Evolutionary conservation across 2,888 invertebrate genomes (phyloP), one percentile per base, ranked within the genome.

Genomic region (Thalpophila matura): DNA sequence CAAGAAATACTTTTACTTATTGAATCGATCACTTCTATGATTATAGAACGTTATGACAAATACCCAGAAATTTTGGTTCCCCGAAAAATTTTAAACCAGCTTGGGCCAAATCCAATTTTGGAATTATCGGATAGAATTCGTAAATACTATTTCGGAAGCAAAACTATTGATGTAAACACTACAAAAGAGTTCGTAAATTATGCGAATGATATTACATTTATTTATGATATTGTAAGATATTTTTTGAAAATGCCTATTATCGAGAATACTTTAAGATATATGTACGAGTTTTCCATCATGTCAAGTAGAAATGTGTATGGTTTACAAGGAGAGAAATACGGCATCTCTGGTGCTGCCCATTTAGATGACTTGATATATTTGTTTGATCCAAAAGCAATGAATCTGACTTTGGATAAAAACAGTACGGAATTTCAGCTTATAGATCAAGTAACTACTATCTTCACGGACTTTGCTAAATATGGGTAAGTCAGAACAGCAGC

Each of bases 71-170:
- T 22, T 1, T 22, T 66, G 2, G 67, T 66, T 9, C 46, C 65
- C 14, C 46, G 29, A 26, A 66, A 58, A 46, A 20, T 51, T 20
- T 35, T 47, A 12, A n/a, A 29, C 4, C 12, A 31, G 1, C 10
- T 40, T 20, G 16, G 14, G 0, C 50, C 60, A 27, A 47, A 22
- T 5, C 0, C 3, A 1, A 49, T 60, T 9, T 33, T 61, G 40
- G 4, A 40, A 27, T 1, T 61, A 22, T 61, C 60, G 0, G 61
- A 60, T 27, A 33, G 0, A 27, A 61, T 60, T 49, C 40, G n/a
- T n/a, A 33, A 61, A 40, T 7, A 49, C 40, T 60, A 61, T 40
- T 61, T 60, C 7, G 60, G 61, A 2, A 60, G 49, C 9, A 61
- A 60, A 40, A 60, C 31, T 33, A 6, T 61, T 33, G 31, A 27